Percentiles rank a stretch among this genome's conserved stretches.
These are phyloP conservation scores for Sepiola atlantica DNA, from an alignment of 2,888 invertebrate species.

Conservation along the genomic window DNA sequence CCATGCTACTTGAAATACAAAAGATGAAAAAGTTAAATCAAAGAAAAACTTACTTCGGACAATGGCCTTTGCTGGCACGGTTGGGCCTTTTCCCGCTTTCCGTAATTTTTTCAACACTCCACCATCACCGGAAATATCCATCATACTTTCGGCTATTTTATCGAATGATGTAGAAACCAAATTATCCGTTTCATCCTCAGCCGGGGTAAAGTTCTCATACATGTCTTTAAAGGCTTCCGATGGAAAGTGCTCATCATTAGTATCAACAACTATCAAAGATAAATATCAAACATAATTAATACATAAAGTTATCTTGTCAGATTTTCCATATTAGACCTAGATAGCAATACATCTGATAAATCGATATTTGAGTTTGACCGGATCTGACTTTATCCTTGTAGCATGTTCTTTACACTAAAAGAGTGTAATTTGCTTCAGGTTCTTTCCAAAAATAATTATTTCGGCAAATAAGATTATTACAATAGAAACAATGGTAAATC, in stretches of 20 bases:
- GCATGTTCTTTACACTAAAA: too few relatives aligned
- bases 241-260: background rate
- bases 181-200: background rate
- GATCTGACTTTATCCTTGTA: too few relatives aligned
- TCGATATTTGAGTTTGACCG: too few relatives aligned
- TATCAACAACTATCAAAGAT: background rate
- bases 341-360: too few relatives aligned
- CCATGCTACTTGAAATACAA: too few relatives aligned
- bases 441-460: too few relatives aligned
- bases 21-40: background rate
- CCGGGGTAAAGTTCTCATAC: background rate
- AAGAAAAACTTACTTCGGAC: constrained; percentile 67
- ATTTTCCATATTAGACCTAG: background rate
- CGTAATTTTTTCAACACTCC: constrained; percentile 69
- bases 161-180: constrained; percentile 75
- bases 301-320: background rate
- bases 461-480: too few relatives aligned
- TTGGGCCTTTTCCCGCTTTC: constrained; percentile 79
- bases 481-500: too few relatives aligned
- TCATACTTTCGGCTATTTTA: constrained; percentile 78
- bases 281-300: background rate
- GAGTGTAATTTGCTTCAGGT: too few relatives aligned
- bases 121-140: constrained; percentile 69
- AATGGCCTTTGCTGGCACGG: constrained; percentile 78
- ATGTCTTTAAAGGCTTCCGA: background rate